phyloP scores from a whole-genome alignment of 2,113 vertebrate genomes.

The Sceloporus undulatus region DNA sequence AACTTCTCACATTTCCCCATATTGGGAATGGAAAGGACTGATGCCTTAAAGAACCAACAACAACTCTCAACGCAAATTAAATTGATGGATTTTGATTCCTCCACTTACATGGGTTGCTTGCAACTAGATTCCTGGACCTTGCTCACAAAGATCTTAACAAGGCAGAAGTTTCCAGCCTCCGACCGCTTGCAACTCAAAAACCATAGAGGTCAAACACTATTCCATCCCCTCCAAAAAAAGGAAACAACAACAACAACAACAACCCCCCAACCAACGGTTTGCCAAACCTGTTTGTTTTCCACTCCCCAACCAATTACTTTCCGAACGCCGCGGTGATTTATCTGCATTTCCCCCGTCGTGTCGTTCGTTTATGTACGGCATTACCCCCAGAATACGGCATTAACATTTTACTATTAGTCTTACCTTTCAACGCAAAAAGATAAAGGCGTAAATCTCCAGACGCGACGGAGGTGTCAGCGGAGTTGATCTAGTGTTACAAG shows the following conservation, averaged over 20 bases:
- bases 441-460: conserved; percentile 63
- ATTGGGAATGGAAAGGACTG: too few relatives aligned
- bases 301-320: conserved; percentile 42
- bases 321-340: conserved; percentile 49
- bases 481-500: neutral
- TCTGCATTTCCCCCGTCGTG: conserved; percentile 53
- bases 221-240: too few relatives aligned
- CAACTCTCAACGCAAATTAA: too few relatives aligned
- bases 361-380: conserved; percentile 53
- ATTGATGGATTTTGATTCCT: too few relatives aligned
- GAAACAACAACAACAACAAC: neutral
- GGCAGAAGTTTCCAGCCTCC: too few relatives aligned
- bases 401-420: conserved; percentile 69
- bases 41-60: too few relatives aligned
- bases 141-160: too few relatives aligned
- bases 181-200: neutral
- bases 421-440: conserved; percentile 64
- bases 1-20: too few relatives aligned
- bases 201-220: neutral
- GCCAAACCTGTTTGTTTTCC: neutral
- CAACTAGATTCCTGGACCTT: too few relatives aligned
- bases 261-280: rapidly evolving
- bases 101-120: too few relatives aligned
- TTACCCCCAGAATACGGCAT: conserved; percentile 52
- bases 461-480: conserved; percentile 51